These are phyloP conservation scores for Belonocnema kinseyi DNA, from an alignment of 1,140 invertebrate genomes.

Conservation along the genomic window DNA sequence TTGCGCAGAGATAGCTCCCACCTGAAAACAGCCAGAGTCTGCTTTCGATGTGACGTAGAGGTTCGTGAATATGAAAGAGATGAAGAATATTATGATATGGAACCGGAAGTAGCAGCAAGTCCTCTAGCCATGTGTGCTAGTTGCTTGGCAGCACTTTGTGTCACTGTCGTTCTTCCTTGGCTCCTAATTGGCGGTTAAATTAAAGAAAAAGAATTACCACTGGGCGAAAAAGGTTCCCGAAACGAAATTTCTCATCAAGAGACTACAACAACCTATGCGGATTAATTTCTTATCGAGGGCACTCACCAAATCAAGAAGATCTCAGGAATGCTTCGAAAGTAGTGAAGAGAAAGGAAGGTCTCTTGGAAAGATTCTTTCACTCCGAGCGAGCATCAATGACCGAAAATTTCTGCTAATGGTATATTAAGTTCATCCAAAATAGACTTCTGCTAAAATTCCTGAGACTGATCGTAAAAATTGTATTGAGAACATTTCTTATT, in stretches of 20 bases:
- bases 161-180: conserved; percentile 72
- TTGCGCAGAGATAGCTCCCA: conserved; percentile 69
- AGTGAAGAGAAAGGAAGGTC: neutral
- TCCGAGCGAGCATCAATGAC: too few relatives aligned
- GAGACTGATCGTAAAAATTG: too few relatives aligned
- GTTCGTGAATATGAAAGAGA: conserved; percentile 72
- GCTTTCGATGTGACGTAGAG: conserved; percentile 75
- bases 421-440: too few relatives aligned
- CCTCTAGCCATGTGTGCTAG: conserved; percentile 73
- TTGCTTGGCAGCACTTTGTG: conserved; percentile 70
- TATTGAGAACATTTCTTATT: too few relatives aligned
- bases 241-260: conserved; percentile 28
- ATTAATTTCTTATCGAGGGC: neutral
- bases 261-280: conserved; percentile 28
- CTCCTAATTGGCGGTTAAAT: conserved; percentile 70
- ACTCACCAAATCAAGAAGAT: too few relatives aligned
- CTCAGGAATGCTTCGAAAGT: neutral
- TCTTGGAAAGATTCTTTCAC: too few relatives aligned
- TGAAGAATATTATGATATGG: conserved; percentile 64
- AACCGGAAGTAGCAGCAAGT: conserved; percentile 61
- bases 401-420: too few relatives aligned
- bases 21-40: conserved; percentile 65
- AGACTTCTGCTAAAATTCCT: too few relatives aligned
- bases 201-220: neutral
- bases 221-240: neutral